Conservation (phyloP, 2,113 vertebrate species). For the Indri indri region DNA sequence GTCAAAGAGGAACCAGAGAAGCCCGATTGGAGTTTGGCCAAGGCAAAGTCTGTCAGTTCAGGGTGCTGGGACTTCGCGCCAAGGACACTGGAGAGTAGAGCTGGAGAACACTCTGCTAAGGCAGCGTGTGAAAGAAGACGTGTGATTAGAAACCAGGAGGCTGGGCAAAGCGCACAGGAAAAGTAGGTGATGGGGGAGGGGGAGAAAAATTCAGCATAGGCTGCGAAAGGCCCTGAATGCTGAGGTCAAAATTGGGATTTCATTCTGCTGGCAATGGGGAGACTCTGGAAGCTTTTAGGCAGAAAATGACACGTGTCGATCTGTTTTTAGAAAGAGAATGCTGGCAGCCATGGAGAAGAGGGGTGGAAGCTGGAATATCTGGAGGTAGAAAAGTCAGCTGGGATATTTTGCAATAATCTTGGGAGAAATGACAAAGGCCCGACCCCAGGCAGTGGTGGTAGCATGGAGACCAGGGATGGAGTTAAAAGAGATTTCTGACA, state of each 20-base stretch:
- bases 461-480: background rate
- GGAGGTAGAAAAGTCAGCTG: background rate
- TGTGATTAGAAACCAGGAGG: background rate
- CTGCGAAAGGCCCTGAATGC: background rate
- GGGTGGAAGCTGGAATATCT: background rate
- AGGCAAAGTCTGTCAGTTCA: background rate
- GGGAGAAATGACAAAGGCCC: background rate
- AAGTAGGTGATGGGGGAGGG: background rate
- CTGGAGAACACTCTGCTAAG: background rate
- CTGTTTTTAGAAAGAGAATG: slow-evolving; percentile 20
- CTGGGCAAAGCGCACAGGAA: fast-evolving
- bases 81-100: background rate
- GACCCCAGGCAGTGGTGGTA: background rate
- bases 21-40: background rate
- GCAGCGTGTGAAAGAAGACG: background rate
- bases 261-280: background rate
- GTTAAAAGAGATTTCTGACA: background rate
- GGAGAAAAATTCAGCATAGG: no score
- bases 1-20: background rate
- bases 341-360: background rate
- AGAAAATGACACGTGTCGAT: slow-evolving; percentile 22
- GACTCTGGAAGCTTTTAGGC: background rate
- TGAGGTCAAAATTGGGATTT: background rate
- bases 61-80: background rate
- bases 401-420: background rate